A percentile compares a stretch with the other conserved stretches of the same genome.
Evolutionary conservation across 2,113 vertebrate species (phyloP).

Genomic region (Nematolebias whitei): DNA sequence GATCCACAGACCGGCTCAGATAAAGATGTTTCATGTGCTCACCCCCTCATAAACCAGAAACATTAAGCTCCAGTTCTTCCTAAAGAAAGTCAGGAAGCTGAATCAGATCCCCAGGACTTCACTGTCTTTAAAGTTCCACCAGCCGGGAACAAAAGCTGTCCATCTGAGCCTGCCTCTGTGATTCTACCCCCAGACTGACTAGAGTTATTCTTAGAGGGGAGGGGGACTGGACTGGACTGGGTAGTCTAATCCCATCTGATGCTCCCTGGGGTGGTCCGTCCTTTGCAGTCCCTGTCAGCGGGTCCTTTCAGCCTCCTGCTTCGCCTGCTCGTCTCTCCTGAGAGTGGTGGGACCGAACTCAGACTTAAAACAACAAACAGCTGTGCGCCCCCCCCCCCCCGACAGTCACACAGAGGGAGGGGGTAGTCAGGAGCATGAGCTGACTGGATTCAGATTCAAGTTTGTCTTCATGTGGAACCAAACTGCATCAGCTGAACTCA

Average conservation of each 20-base stretch:
- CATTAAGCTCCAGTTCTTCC: constrained; percentile 37
- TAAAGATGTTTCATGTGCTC: constrained; percentile 25
- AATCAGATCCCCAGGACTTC: constrained; percentile 31
- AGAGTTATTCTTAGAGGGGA: constrained; percentile 42
- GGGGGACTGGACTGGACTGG: constrained; percentile 51
- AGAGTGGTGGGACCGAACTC: constrained; percentile 74
- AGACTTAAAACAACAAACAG: constrained; percentile 76
- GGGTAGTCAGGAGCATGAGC: constrained; percentile 1
- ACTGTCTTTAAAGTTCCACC: constrained; percentile 22
- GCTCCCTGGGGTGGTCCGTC: constrained; percentile 64
- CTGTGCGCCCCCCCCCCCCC: constrained; percentile 61
- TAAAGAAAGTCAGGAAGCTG: constrained; percentile 26
- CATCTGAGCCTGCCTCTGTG: constrained; percentile 27
- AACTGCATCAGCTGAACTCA: too few species aligned
- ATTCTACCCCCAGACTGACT: constrained; percentile 30
- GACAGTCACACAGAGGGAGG: constrained; percentile 36
- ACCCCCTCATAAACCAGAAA: constrained; percentile 56
- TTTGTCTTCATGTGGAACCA: too few species aligned
- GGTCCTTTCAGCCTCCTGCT: constrained; percentile 54
- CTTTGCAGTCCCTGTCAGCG: constrained; percentile 60
- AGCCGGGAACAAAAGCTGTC: constrained; percentile 29
- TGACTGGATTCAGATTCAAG: neutral
- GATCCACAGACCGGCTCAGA: constrained; percentile 43
- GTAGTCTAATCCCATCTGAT: constrained; percentile 73
- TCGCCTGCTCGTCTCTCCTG: constrained; percentile 63